Percentiles rank a stretch among this genome's conserved stretches.
phyloP scores from a whole-genome alignment of 2,888 invertebrate species.

The Amorpha juglandis region DNA sequence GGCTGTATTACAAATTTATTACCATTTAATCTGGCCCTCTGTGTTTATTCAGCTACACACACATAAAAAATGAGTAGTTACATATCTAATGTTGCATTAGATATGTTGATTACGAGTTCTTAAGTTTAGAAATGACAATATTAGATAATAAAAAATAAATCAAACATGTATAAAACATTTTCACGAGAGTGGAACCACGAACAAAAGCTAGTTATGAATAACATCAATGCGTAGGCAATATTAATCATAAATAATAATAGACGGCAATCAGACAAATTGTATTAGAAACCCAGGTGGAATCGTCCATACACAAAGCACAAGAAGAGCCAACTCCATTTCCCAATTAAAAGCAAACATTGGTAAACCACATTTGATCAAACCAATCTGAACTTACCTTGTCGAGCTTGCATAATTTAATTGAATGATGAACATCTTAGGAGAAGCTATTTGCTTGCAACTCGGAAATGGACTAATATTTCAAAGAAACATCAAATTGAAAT shows the following conservation, averaged over 20 bases:
- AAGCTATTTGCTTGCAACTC: neutral
- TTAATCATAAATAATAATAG: conserved; percentile 30
- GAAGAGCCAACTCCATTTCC: conserved; percentile 56
- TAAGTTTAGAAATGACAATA: no score
- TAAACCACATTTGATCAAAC: conserved; percentile 54
- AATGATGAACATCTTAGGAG: conserved; percentile 47
- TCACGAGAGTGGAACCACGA: no score
- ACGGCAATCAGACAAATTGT: conserved; percentile 52
- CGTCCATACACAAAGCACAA: conserved; percentile 46
- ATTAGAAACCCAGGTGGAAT: conserved; percentile 48
- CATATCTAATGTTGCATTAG: no score
- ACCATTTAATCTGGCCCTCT: no score
- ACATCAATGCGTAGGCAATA: neutral
- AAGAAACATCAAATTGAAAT: neutral
- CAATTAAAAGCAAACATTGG: conserved; percentile 65
- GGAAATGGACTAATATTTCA: neutral
- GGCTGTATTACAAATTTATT: no score
- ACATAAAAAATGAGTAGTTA: no score
- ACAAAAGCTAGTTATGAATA: neutral
- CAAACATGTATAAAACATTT: no score
- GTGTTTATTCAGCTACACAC: no score
- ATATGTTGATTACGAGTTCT: no score
- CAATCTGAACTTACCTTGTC: conserved; percentile 45
- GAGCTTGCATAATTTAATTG: conserved; percentile 53
- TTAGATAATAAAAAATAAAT: no score